phyloP scores from a whole-genome alignment of 1,140 invertebrate genomes.

The Batillaria attramentaria region DNA sequence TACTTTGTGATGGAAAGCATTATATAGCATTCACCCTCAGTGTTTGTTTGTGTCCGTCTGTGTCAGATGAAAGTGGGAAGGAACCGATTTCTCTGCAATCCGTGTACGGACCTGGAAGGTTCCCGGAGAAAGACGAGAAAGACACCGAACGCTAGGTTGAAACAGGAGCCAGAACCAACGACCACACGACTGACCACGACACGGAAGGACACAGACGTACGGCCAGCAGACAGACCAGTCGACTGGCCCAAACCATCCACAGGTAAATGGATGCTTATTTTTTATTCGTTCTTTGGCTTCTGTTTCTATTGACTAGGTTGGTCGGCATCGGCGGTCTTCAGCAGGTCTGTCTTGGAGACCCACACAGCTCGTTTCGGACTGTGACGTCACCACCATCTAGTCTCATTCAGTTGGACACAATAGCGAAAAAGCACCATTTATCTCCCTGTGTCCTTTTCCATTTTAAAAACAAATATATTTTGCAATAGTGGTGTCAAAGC shows the following conservation, averaged over 20 bases:
- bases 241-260: slow-evolving; percentile 11
- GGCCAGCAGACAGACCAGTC: not conserved
- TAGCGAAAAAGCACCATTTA: not conserved
- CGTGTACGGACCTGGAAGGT: slow-evolving; percentile 35
- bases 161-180: not conserved
- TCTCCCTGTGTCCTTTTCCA: too few species aligned
- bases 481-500: too few species aligned
- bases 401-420: not conserved
- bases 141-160: not conserved
- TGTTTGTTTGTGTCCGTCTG: slow-evolving; percentile 2
- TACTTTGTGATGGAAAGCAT: not conserved
- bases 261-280: too few species aligned
- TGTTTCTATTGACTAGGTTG: too few species aligned
- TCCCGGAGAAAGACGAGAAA: not conserved
- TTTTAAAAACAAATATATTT: too few species aligned
- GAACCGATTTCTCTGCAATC: slow-evolving; percentile 52
- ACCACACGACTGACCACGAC: not conserved
- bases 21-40: not conserved
- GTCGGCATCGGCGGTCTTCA: not conserved
- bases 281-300: too few species aligned
- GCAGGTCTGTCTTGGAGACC: not conserved
- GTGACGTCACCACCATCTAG: not conserved
- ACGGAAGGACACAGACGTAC: not conserved
- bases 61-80: slow-evolving; percentile 51
- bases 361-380: not conserved